Conservation (phyloP, 30 jellyfish, hydroid and myxozoan genomes). For the Chrysaora quinquecirrha region DNA sequence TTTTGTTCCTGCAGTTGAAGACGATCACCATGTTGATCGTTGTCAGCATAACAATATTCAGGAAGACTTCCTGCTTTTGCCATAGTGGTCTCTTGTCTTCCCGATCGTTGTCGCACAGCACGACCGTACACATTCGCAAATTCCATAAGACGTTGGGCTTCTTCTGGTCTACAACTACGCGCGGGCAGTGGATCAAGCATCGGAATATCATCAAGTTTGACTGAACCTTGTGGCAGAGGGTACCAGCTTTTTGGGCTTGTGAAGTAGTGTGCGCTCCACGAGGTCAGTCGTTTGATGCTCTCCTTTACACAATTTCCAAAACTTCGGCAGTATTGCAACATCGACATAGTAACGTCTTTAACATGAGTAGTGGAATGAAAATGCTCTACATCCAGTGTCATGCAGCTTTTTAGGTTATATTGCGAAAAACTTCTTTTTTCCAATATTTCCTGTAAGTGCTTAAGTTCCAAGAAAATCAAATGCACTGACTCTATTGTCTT, state of each 20-base stretch:
- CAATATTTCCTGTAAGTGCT: not conserved
- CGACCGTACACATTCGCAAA: not conserved
- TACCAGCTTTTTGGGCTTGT: not conserved
- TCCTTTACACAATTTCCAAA: slow-evolving; percentile 4
- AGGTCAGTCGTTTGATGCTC: not conserved
- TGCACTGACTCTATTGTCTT: slow-evolving; percentile 22
- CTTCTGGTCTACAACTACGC: not conserved
- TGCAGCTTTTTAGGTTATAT: slow-evolving; percentile 5
- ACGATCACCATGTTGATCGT: not conserved
- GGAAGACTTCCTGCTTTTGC: slow-evolving; percentile 1
- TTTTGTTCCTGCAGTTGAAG: not conserved
- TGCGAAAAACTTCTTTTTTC: not conserved
- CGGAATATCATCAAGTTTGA: not conserved
- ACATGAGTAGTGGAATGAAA: slow-evolving; percentile 3
- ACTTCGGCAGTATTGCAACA: slow-evolving; percentile 18
- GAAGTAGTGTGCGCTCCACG: not conserved
- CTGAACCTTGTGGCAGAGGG: not conserved
- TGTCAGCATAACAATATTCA: not conserved
- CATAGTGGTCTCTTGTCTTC: not conserved
- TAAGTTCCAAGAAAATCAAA: not conserved
- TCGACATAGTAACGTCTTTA: not conserved
- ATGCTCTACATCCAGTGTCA: slow-evolving; percentile 26
- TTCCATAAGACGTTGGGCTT: not conserved
- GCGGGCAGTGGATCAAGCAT: slow-evolving; percentile 4
- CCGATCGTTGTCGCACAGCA: not conserved